phyloP scores from a whole-genome alignment of 2,797 vertebrate genomes.

The Tragelaphus oryx region DNA sequence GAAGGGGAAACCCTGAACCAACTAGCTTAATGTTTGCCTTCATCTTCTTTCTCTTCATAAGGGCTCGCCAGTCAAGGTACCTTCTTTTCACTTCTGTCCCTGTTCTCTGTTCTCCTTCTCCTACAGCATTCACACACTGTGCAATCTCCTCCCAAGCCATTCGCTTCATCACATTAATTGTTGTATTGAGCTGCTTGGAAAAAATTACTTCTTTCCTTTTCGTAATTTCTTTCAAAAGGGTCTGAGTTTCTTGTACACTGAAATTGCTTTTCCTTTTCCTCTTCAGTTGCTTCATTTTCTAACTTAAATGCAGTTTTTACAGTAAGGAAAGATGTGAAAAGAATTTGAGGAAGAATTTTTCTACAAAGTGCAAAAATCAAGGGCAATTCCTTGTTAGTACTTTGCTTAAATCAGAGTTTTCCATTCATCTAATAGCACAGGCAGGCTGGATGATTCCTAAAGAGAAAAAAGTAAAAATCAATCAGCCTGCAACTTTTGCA shows the following conservation, averaged over 20 bases:
- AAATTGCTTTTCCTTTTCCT: slow-evolving; percentile 97
- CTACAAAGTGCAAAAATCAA: slow-evolving; percentile 37
- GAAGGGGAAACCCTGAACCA: slow-evolving; percentile 88
- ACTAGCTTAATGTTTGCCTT: slow-evolving; percentile 89
- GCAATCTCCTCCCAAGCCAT: slow-evolving; percentile 97
- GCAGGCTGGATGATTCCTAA: slow-evolving; percentile 68
- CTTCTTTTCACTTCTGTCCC: slow-evolving; percentile 93
- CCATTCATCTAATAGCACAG: slow-evolving; percentile 51
- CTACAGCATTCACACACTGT: slow-evolving; percentile 92
- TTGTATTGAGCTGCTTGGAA: slow-evolving; percentile 94
- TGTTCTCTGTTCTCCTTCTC: slow-evolving; percentile 92
- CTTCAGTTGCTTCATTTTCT: slow-evolving; percentile 91
- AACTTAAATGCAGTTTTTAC: slow-evolving; percentile 70
- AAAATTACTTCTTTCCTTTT: slow-evolving; percentile 92
- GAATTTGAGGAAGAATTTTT: slow-evolving; percentile 20
- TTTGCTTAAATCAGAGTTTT: slow-evolving; percentile 75
- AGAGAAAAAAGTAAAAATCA: slow-evolving; percentile 69
- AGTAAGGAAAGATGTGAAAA: slow-evolving; percentile 48
- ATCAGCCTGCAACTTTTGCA: slow-evolving; percentile 49
- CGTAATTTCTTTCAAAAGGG: slow-evolving; percentile 93
- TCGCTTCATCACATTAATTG: slow-evolving; percentile 95
- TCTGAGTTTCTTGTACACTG: slow-evolving; percentile 94
- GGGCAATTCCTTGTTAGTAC: slow-evolving; percentile 64
- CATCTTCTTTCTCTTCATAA: slow-evolving; percentile 93
- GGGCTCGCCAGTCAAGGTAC: slow-evolving; percentile 92